Evolutionary conservation across 2,888 invertebrate genomes (phyloP), one percentile per base, ranked within the genome.

Genomic region (Sinohyriopsis cumingii): DNA sequence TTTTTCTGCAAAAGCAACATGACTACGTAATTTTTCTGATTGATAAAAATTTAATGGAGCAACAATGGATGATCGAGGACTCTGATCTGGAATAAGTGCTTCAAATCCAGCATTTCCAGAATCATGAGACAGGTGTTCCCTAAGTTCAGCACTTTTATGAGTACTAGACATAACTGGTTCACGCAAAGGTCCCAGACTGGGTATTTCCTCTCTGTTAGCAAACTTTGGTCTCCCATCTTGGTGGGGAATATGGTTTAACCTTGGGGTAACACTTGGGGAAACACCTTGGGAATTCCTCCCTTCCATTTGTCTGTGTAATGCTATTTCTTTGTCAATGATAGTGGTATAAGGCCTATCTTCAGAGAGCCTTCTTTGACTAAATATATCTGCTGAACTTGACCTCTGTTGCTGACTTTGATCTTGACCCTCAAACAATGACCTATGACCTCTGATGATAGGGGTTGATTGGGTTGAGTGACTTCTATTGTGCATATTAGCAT

Each of bases 161-260:
- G 86, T 86, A 62, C 85, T 85, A 5, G 85, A 85, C 76, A 85
- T 84, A 22, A 85, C 68, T 1, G 86, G 86, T 19, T 82, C 80
- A 53, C 71, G 76, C 56, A 85, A 78, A 5, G 82, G 80, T n/a
- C 77, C 75, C 20, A 75, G 70, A 20, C 75, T 65, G n/a, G 57
- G 67, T 7, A 75, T n/a, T 61, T 69, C 73, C 15, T 73, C 64
- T n/a, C 74, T 73, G 24, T 79, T 76, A 4, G 70, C 56, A 70
- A 75, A 76, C 61, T 61, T 71, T 53, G 76, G 71, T 65, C 73
- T 61, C 1, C 76, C 76, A 53, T 73, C 69, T 45, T 45, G 45
- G 45, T 45, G 45, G 45, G 12, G 45, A 45, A 15, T 15, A 12
- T 15, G 9, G 19, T 54, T 25, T 53, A 55, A 63, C 15, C 63